A percentile compares a stretch with the other conserved stretches of the same genome.
Conservation (phyloP, 2,797 vertebrate species). For the Peromyscus nudipes region DNA sequence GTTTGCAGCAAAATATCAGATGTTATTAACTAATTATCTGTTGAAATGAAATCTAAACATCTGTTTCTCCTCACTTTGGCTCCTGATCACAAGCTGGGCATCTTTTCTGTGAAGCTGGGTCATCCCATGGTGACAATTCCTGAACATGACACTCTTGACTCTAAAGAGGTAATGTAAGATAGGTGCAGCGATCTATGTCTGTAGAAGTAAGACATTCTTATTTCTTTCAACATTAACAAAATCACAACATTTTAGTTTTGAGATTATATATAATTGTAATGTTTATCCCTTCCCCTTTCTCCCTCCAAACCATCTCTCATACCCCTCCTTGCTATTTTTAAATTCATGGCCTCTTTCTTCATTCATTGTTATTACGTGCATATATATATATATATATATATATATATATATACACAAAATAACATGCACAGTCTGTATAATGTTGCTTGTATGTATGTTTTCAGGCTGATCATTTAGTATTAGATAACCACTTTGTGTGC, state of each 20-base stretch:
- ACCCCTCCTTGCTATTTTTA: neutral
- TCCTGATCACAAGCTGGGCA: slow-evolving; percentile 57
- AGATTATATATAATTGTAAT: neutral
- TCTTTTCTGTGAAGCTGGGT: slow-evolving; percentile 84
- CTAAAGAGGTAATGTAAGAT: slow-evolving; percentile 86
- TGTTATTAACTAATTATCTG: slow-evolving; percentile 18
- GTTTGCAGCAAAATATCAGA: neutral
- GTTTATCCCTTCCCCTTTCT: neutral
- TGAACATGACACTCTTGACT: slow-evolving; percentile 88
- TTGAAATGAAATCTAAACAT: slow-evolving; percentile 71
- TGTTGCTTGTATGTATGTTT: neutral
- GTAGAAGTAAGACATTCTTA: neutral
- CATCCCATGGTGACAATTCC: slow-evolving; percentile 89
- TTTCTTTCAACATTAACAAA: slow-evolving; percentile 2
- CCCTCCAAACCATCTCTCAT: neutral
- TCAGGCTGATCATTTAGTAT: neutral
- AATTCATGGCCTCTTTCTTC: neutral
- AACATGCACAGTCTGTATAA: neutral
- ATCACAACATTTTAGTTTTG: neutral
- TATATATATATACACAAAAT: neutral
- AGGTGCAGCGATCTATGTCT: neutral
- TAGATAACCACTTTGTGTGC: no score
- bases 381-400: neutral
- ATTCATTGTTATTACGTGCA: neutral
- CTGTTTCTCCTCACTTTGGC: slow-evolving; percentile 77